Conservation (phyloP, 2,113 vertebrate genomes). For the Mobula hypostoma region DNA sequence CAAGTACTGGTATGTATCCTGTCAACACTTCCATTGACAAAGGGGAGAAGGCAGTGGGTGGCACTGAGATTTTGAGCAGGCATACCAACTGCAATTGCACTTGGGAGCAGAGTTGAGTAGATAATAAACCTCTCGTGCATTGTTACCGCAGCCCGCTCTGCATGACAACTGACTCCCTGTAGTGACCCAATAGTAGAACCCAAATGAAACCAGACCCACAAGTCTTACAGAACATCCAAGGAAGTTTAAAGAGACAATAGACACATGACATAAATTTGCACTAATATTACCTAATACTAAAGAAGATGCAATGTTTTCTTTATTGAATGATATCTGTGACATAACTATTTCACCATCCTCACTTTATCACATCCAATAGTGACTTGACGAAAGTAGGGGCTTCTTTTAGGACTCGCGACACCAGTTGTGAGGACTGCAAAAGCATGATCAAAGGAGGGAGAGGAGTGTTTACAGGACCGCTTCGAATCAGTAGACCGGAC, state of each 20-base stretch:
- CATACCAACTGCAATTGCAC: conserved; percentile 3
- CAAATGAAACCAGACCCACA: not conserved
- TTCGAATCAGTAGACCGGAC: too few species aligned
- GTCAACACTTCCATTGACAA: conserved; percentile 36
- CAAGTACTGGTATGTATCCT: conserved; percentile 27
- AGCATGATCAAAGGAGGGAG: too few species aligned
- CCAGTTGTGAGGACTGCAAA: too few species aligned
- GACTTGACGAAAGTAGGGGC: not conserved
- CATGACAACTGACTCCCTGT: not conserved
- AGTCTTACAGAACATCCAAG: not conserved
- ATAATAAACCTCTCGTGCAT: conserved; percentile 32
- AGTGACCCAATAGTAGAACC: not conserved
- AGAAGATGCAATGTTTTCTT: not conserved
- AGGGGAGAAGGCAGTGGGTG: conserved; percentile 38
- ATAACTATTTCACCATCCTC: not conserved
- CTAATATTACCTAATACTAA: not conserved
- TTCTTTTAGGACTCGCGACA: not conserved
- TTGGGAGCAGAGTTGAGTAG: conserved; percentile 1
- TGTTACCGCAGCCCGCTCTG: not conserved
- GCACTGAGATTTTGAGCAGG: accelerated
- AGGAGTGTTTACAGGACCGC: too few species aligned
- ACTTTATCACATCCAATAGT: not conserved
- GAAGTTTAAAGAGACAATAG: not conserved
- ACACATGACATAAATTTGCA: not conserved
- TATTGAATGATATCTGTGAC: not conserved